Evolutionary conservation across 2,797 vertebrate species (phyloP), one percentile per base, ranked within the genome.

Genomic region (Sebastolobus alascanus): DNA sequence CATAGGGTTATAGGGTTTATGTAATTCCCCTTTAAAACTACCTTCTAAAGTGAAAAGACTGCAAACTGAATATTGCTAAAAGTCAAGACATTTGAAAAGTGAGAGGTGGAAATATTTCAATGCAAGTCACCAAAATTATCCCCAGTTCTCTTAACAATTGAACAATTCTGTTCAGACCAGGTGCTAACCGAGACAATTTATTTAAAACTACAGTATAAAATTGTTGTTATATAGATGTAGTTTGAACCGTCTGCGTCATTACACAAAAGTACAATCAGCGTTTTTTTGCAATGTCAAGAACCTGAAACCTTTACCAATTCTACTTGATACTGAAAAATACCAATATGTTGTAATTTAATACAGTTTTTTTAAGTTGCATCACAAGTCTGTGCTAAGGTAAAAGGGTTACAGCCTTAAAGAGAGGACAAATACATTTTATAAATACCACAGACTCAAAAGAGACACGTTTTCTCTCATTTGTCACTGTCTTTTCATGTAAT

Each of bases 211-310:
- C 25, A 25, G 25, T 25, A 18, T 14, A 18, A 8, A 52, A 40
- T 35, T 13, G 10, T 40, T 56, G 5, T 33, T 43, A n/a, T 22
- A 50, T 5, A 31, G 25, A 58, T 16, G 22, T 12, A 14, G 27
- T 7, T 66, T 58, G 2, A 4, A 18, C 1, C 4, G 2, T 35
- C 22, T 10, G 52, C 43, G 40, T 67, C 11, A 50, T 25, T 25
- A 52, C 20, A 75, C 29, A 73, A 18, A 20, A 54, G 9, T 16
- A 2, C 25, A 60, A 38, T 60, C 10, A 11, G 7, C 5, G 3
- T 60, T 56, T 79, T 79, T 25, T 25, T 55, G 31, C 61, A 56
- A 20, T 20, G 4, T 43, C 55, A 56, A 66, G 14, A 52, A 37
- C 54, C 14, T 40, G 46, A 56, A 46, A 63, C n/a, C 2, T 20